phyloP scores from a whole-genome alignment of 2,797 vertebrate species.

The Pangasius mekongensis region DNA sequence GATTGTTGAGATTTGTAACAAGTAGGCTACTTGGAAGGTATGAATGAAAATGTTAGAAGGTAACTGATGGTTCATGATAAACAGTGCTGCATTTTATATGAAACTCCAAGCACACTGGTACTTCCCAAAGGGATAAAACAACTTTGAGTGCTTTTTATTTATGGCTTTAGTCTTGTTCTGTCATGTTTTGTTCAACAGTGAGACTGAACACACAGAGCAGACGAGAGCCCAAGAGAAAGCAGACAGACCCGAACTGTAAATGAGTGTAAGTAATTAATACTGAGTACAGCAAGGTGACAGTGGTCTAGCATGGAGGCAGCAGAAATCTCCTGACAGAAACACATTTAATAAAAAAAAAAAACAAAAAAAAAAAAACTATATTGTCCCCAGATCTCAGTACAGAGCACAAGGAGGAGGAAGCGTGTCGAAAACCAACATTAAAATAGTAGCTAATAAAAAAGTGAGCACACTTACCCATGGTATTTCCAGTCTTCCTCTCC shows the following conservation, averaged over 20 bases:
- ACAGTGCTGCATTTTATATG: neutral
- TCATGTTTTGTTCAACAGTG: neutral
- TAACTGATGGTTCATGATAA: neutral
- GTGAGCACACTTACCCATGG: constrained; percentile 76
- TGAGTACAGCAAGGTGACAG: neutral
- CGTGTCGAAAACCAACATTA: neutral
- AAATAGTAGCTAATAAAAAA: neutral
- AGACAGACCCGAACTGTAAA: constrained; percentile 11
- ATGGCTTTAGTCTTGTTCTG: neutral
- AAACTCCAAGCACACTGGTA: neutral
- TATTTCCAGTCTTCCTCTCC: constrained; percentile 91
- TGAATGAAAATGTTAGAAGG: neutral
- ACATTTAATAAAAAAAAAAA: neutral
- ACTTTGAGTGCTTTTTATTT: neutral
- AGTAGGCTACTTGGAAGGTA: neutral
- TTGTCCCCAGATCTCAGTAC: neutral
- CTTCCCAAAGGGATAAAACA: neutral
- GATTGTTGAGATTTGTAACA: neutral
- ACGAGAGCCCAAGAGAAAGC: neutral
- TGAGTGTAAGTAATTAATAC: constrained; percentile 24
- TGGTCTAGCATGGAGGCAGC: neutral
- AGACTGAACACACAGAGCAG: neutral
- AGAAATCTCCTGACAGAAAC: neutral
- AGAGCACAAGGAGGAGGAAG: neutral
- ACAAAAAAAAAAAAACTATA: neutral